Conservation (phyloP, 2,113 vertebrate species). For the Copsychus sechellarum region DNA sequence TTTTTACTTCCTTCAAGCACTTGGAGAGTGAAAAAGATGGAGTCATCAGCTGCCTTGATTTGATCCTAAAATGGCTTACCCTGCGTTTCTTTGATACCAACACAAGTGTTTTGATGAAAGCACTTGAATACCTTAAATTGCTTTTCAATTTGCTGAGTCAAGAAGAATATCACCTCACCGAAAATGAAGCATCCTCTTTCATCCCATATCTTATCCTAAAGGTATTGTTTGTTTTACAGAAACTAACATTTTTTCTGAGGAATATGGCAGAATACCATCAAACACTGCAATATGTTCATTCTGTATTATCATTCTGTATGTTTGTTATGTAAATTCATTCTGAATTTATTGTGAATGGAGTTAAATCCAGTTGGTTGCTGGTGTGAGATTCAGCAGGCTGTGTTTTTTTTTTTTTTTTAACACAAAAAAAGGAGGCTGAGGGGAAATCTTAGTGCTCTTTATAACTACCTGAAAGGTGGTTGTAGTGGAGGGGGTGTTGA, state of each 20-base stretch:
- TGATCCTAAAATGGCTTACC: conserved; percentile 96
- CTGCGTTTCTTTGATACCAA: conserved; percentile 98
- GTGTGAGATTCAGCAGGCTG: background rate
- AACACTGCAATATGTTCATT: background rate
- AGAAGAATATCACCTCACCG: conserved; percentile 91
- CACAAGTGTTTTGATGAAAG: conserved; percentile 95
- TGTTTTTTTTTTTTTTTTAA: background rate
- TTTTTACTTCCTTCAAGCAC: conserved; percentile 74
- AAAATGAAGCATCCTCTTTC: conserved; percentile 94
- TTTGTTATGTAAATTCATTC: background rate
- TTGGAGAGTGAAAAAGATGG: conserved; percentile 92
- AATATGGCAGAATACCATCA: background rate
- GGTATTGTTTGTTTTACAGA: conserved; percentile 69
- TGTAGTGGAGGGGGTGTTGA: accelerated
- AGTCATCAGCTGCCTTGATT: conserved; percentile 90
- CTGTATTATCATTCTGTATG: too few species aligned
- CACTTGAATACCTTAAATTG: conserved; percentile 94
- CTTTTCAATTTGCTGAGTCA: conserved; percentile 87
- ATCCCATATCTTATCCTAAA: conserved; percentile 95
- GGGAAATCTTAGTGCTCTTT: background rate
- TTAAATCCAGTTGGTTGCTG: background rate
- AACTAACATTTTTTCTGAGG: background rate
- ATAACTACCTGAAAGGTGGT: background rate
- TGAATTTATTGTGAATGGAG: background rate
- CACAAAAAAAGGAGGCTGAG: background rate